These are phyloP conservation scores for Microplitis demolitor DNA, from an alignment of 1,140 invertebrate species.

Conservation along the genomic window DNA sequence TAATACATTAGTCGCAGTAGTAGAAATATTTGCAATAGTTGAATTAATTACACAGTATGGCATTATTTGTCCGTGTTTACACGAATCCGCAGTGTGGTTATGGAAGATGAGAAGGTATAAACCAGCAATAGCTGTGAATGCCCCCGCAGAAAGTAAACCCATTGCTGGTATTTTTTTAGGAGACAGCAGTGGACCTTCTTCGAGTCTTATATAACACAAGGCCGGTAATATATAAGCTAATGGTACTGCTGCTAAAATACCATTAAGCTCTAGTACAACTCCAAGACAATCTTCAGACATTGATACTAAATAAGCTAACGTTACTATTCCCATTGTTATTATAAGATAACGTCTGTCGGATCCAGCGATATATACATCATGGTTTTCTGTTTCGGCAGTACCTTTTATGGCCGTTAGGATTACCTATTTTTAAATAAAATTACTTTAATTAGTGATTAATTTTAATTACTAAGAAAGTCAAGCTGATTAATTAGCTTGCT, in stretches of 20 bases:
- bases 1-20: constrained; percentile 9
- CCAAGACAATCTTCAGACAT: constrained; percentile 87
- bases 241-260: constrained; percentile 82
- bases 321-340: constrained; percentile 76
- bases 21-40: constrained; percentile 19
- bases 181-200: constrained; percentile 73
- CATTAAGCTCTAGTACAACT: constrained; percentile 85
- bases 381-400: constrained; percentile 61
- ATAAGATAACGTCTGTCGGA: constrained; percentile 64
- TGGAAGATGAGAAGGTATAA: constrained; percentile 64
- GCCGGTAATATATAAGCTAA: constrained; percentile 85
- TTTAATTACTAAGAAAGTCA: neutral
- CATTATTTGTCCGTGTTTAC: constrained; percentile 69
- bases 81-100: constrained; percentile 60
- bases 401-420: constrained; percentile 61
- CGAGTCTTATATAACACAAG: constrained; percentile 78
- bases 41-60: constrained; percentile 63
- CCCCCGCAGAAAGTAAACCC: constrained; percentile 73
- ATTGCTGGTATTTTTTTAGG: constrained; percentile 75
- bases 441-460: constrained; percentile 13
- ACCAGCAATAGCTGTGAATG: constrained; percentile 72
- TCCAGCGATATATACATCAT: constrained; percentile 59
- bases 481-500: too few relatives aligned
- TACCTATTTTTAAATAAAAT: constrained; percentile 35
- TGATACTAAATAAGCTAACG: constrained; percentile 75